Evolutionary conservation across 2,888 invertebrate species (phyloP), one percentile per base, ranked within the genome.

Genomic region (Eilema sororculum): DNA sequence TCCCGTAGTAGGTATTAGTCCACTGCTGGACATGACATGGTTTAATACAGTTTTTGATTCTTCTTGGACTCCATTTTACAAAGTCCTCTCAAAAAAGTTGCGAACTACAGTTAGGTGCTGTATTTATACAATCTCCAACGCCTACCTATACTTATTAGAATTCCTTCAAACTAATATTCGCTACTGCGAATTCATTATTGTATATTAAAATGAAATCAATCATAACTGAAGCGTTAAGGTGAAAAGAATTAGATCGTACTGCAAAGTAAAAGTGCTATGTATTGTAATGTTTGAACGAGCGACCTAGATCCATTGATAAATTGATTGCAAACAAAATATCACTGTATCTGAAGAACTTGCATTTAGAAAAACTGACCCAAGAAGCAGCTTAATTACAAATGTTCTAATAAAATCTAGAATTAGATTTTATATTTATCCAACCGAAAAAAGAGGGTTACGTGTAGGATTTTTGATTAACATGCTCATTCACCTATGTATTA

Each of bases 231-330:
- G 58, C 65, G 61, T 67, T 73, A 67, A 65, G 52, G 9, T 22
- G 30, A 72, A 78, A 73, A 67, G 57, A 69, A 78, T 75, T 73
- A 79, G 80, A 90, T 88, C 86, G 90, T 88, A 90, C 87, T 83
- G 78, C 80, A 76, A 89, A 93, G 94, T 94, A 94, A 94, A 94
- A 94, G 94, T 93, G 89, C 86, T 90, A 82, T 81, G 89, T 89
- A 89, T 90, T 92, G 91, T 91, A 87, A 86, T 86, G 90, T 88
- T 89, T 85, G 86, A 86, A 85, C 86, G 86, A 85, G 76, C 90
- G 93, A 93, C 94, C 94, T 84, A 93, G 89, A 88, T 95, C 87
- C 87, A 87, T 91, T 88, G 88, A 88, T 75, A 80, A 85, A 77
- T 77, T 81, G 85, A 86, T 87, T 86, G 85, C 77, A 74, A 78